Evolutionary conservation across 2,888 invertebrate genomes (phyloP), one percentile per base, ranked within the genome.

Genomic region (Parnassius glacialis): DNA sequence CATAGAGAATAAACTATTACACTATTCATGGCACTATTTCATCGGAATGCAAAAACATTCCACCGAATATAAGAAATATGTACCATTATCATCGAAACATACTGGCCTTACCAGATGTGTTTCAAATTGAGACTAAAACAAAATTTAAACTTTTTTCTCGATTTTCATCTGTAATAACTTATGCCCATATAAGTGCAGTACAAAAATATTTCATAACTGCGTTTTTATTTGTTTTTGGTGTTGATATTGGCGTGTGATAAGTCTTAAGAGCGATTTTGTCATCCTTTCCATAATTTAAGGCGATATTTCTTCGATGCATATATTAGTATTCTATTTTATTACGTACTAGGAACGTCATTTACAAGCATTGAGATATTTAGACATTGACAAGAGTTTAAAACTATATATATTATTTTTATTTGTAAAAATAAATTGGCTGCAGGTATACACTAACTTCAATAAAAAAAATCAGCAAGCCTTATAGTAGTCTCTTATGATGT

Each of bases 21-120:
- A 67, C 72, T 81, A 80, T 67, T 68, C 76, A 90, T 90, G 90
- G 89, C 90, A 90, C 87, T 78, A 85, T 86, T 85, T 81, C 84
- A 83, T 83, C 78, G 81, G 79, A 85, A 87, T 80, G 83, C 70
- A 75, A 68, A 62, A 68, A 70, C 75, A 80, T 80, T 76, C 73
- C 62, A 64, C 74, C 78, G 77, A 78, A 78, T 79, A 76, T 76
- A 77, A 81, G 81, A 85, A 84, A 84, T 84, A 85, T 82, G 85
- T 85, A 85, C 84, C 87, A 79, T 78, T 70, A 63, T 59, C 56
- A 65, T 57, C 59, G 59, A 65, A 58, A 65, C 60, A 50, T 20
- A 53, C 63, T 45, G 9, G 2, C n/a, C 1, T 9, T 13, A 20
- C 50, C 20, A 20, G 20, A 12, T 25, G 42, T 43, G 42, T 42